Conservation (phyloP, 1,140 invertebrate species). For the Helicoverpa zea region DNA sequence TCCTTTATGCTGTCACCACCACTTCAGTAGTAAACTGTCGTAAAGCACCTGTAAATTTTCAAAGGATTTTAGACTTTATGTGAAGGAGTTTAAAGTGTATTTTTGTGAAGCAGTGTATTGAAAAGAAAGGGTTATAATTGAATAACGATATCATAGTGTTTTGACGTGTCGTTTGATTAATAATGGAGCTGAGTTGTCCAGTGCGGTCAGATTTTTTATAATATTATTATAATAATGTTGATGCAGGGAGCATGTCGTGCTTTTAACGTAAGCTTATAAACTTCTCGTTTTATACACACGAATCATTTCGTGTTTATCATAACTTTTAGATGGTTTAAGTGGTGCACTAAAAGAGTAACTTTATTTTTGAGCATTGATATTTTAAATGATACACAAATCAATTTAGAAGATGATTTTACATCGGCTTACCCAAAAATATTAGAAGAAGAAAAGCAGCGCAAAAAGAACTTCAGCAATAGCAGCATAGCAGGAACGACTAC, state of each 20-base stretch:
- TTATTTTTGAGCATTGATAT: background rate
- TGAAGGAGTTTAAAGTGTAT: background rate
- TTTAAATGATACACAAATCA: background rate
- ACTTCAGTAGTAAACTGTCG: constrained; percentile 43
- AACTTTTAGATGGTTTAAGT: constrained; percentile 28
- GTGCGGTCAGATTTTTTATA: constrained; percentile 52
- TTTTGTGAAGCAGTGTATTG: background rate
- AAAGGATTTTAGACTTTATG: background rate
- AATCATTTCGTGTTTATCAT: constrained; percentile 37
- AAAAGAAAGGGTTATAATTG: constrained; percentile 80
- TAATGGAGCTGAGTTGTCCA: constrained; percentile 79
- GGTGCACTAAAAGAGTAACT: background rate
- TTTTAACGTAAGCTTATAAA: constrained; percentile 64
- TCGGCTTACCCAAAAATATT: background rate
- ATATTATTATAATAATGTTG: constrained; percentile 74
- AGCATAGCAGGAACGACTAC: no score
- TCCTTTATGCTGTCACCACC: constrained; percentile 29
- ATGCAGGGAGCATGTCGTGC: constrained; percentile 74
- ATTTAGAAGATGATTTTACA: background rate
- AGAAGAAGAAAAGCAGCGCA: background rate
- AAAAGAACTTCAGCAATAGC: background rate
- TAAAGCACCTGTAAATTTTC: constrained; percentile 1
- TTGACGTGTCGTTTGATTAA: constrained; percentile 83
- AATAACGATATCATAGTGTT: constrained; percentile 83
- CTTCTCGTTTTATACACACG: constrained; percentile 57